Evolutionary conservation across 2,888 invertebrate species (phyloP).

Genomic region (Serrognathus titanus): DNA sequence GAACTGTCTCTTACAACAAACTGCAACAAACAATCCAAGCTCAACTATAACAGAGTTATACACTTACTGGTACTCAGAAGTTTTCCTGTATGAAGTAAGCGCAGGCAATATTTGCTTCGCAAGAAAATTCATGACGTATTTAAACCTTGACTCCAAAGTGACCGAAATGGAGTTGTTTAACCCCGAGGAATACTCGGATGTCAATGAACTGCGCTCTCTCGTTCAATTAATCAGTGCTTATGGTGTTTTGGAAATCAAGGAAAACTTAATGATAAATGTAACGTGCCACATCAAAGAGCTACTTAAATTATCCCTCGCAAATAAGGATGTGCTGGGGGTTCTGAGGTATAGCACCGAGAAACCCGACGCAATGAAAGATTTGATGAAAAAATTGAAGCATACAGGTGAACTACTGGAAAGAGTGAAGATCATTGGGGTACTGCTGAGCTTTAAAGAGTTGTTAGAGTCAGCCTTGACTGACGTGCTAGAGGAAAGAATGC

Average conservation of each 20-base stretch:
- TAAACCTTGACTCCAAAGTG: constrained; percentile 87
- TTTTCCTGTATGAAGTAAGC: constrained; percentile 73
- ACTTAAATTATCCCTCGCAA: constrained; percentile 84
- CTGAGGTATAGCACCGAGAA: constrained; percentile 97
- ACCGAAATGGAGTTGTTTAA: constrained; percentile 91
- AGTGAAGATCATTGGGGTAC: constrained; percentile 97
- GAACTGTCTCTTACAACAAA: constrained; percentile 95
- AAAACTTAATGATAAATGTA: constrained; percentile 98
- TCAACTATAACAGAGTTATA: constrained; percentile 94
- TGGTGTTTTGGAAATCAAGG: constrained; percentile 95
- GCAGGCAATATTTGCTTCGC: constrained; percentile 97
- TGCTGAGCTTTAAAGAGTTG: constrained; percentile 90
- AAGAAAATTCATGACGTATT: constrained; percentile 93
- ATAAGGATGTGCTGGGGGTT: constrained; percentile 88
- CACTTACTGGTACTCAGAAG: constrained; percentile 84
- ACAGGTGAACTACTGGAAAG: constrained; percentile 94
- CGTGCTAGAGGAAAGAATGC: constrained; percentile 89
- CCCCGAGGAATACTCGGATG: constrained; percentile 97
- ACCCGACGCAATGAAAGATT: constrained; percentile 96
- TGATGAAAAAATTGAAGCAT: constrained; percentile 83
- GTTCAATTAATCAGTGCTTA: constrained; percentile 98
- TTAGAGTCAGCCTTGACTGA: constrained; percentile 92
- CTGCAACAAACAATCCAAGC: constrained; percentile 88
- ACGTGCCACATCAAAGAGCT: constrained; percentile 96
- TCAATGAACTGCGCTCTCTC: constrained; percentile 89